Percentiles rank a stretch among this genome's conserved stretches.
phyloP scores from a whole-genome alignment of 2,797 vertebrate species.

The Onychomys leucogaster region DNA sequence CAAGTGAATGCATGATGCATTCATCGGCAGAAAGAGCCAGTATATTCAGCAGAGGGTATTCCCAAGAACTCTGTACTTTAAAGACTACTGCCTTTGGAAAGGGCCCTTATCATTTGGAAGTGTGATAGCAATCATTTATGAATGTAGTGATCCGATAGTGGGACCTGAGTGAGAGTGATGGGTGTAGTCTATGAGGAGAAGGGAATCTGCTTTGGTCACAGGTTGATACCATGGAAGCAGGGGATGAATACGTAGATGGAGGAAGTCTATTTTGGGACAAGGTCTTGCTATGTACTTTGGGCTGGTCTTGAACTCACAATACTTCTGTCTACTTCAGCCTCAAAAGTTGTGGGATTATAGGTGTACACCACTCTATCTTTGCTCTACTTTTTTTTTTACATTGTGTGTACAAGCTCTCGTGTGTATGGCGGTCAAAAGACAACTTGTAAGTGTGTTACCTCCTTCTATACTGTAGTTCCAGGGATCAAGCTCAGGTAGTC shows the following conservation, averaged over 20 bases:
- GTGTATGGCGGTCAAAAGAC: neutral
- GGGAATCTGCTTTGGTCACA: neutral
- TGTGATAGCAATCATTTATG: neutral
- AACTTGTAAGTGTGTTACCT: neutral
- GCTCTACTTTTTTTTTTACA: neutral
- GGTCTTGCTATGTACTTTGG: neutral
- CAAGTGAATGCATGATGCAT: neutral
- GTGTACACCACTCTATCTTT: neutral
- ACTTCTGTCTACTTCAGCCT: neutral
- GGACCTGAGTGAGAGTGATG: neutral
- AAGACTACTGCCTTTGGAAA: neutral
- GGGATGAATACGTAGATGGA: neutral
- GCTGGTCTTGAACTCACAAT: neutral
- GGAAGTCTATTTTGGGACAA: neutral
- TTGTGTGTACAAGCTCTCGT: neutral
- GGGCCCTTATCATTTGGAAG: neutral
- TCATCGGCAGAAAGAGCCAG: neutral
- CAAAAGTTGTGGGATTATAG: neutral
- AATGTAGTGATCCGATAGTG: neutral
- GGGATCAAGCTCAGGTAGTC: too few species aligned
- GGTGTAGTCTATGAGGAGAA: too few species aligned
- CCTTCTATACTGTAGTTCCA: neutral
- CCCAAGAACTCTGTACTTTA: neutral
- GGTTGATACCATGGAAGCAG: neutral
- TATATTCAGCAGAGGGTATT: neutral